Evolutionary conservation across 2,888 invertebrate genomes (phyloP).

Genomic region (Chymomyza amoena): DNA sequence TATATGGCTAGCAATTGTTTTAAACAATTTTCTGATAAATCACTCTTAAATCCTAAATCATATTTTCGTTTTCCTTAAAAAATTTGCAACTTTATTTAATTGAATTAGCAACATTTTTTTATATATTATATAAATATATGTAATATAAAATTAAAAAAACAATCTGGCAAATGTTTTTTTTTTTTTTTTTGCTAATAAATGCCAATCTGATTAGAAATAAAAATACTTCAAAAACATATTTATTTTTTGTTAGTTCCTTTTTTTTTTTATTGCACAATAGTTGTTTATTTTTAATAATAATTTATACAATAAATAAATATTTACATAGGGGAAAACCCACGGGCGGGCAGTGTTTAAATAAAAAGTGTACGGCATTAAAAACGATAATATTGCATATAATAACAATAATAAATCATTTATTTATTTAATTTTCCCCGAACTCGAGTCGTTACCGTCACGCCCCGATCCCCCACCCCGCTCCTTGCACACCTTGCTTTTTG

Average conservation of each 20-base stretch:
- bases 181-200: not conserved
- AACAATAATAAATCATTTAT: slow-evolving; percentile 1
- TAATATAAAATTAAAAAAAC: too few relatives aligned
- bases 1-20: too few relatives aligned
- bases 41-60: too few relatives aligned
- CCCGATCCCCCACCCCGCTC: not conserved
- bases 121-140: not conserved
- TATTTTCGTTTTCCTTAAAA: too few relatives aligned
- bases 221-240: not conserved
- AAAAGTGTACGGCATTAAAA: not conserved
- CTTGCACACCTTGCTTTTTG: too few relatives aligned
- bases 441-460: not conserved
- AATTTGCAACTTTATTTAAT: too few relatives aligned
- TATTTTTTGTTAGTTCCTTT: slow-evolving; percentile 19
- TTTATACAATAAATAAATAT: slow-evolving; percentile 1
- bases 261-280: not conserved
- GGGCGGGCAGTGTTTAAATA: slow-evolving; percentile 17
- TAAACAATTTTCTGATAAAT: too few relatives aligned
- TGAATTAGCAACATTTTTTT: not conserved
- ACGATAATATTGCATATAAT: not conserved
- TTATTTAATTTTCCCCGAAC: not conserved
- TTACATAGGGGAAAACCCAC: slow-evolving; percentile 17
- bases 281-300: not conserved
- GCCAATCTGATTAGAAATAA: not conserved
- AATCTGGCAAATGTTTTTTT: not conserved